Evolutionary conservation across 1,140 invertebrate genomes (phyloP).

Genomic region (Doryteuthis pealeii): DNA sequence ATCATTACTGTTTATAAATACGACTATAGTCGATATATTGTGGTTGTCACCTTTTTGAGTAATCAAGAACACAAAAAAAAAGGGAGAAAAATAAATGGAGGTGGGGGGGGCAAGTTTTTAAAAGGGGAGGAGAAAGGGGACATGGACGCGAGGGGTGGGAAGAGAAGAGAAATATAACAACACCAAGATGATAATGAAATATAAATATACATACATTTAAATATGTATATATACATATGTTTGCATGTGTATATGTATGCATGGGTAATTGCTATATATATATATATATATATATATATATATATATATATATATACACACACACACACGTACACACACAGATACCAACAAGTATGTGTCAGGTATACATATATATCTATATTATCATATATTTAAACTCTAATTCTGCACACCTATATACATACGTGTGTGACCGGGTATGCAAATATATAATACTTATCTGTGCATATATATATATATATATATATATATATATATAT

Average conservation of each 20-base stretch:
- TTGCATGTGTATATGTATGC: neutral
- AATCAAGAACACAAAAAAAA: too few relatives aligned
- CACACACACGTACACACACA: conserved; percentile 19
- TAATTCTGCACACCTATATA: neutral
- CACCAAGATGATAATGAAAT: neutral
- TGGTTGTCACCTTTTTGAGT: too few relatives aligned
- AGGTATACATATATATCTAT: conserved; percentile 14
- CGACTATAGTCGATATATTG: too few relatives aligned
- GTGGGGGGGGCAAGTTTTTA: too few relatives aligned
- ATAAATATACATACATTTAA: conserved; percentile 1
- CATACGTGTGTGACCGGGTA: neutral
- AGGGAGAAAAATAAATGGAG: too few relatives aligned
- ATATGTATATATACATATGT: conserved; percentile 3
- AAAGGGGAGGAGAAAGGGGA: neutral
- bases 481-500: conserved; percentile 1
- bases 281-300: neutral
- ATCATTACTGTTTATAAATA: too few relatives aligned
- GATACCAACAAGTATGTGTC: conserved; percentile 10
- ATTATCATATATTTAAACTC: neutral
- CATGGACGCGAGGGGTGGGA: neutral
- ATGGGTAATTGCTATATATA: neutral
- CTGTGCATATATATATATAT: neutral
- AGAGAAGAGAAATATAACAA: neutral
- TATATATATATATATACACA: neutral
- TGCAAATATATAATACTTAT: neutral